Evolutionary conservation across 2,113 vertebrate species (phyloP), one percentile per base, ranked within the genome.

Genomic region (Clarias macrocephalus): DNA sequence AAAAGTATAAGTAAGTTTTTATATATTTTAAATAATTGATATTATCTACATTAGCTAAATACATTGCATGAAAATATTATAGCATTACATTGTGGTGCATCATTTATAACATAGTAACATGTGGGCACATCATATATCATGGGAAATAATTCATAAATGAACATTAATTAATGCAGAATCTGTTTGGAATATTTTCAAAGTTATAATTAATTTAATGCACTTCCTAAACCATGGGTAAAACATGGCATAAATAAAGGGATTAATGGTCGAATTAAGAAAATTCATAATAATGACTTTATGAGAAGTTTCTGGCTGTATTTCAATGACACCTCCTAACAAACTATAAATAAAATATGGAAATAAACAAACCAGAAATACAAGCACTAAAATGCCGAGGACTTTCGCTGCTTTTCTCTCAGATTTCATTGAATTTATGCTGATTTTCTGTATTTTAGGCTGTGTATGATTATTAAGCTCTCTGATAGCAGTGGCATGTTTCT

Each of bases 401-500:
- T 88, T 87, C 42, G 85, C 87, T 80, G 86, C 88, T 87, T 91
- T 91, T 72, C 83, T 85, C 77, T 91, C 86, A 59, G 84, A 85
- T 77, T 72, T 65, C 63, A 65, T 63, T 25, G 80, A 88, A 33
- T 66, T 30, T 73, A 56, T 3, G 15, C 52, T 68, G 15, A 3
- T 56, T 37, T 76, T 60, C 21, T 30, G 30, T 13, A 56, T 42
- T 56, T 60, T 33, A 66, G 60, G 0, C 12, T 57, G 42, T 68
- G 63, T 70, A 8, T 57, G 52, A 72, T 30, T 54, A 68, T 59
- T 84, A 60, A 86, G 42, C 33, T 82, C 52, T 66, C 30, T 68
- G 25, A 89, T 96, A 59, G 92, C 25, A 86, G 87, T 88, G 15
- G 3, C 89, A 56, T 90, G 89, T 85, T 82, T 90, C 76, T 48